Evolutionary conservation across 2,888 invertebrate genomes (phyloP).

Genomic region (Thyatira batis): DNA sequence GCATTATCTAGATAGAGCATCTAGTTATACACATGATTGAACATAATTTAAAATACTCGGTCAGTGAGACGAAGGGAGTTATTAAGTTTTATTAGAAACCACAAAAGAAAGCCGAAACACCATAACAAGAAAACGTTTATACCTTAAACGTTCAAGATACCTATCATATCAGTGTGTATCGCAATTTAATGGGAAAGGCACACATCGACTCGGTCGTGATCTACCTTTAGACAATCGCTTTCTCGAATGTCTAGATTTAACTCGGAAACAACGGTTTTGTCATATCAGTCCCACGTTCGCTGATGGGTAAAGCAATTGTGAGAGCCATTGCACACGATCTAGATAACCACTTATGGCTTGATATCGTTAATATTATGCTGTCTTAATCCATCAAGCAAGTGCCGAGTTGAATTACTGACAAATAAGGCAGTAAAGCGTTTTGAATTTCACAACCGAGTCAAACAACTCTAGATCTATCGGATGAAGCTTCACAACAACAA

Average conservation of each 20-base stretch:
- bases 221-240: slow-evolving; percentile 48
- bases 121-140: slow-evolving; percentile 43
- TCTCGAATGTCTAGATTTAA: slow-evolving; percentile 47
- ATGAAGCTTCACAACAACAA: background rate
- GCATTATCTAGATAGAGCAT: background rate
- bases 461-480: background rate
- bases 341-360: slow-evolving; percentile 4
- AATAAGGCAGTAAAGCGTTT: background rate
- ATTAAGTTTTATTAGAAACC: slow-evolving; percentile 9
- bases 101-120: slow-evolving; percentile 31
- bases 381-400: background rate
- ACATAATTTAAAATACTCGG: background rate
- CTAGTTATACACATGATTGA: background rate
- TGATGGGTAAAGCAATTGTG: slow-evolving; percentile 10
- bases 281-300: slow-evolving; percentile 32
- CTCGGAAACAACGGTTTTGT: slow-evolving; percentile 40
- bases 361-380: slow-evolving; percentile 1
- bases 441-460: background rate
- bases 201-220: slow-evolving; percentile 48
- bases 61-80: background rate
- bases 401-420: background rate
- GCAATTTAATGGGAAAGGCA: slow-evolving; percentile 50
- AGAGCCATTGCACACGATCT: slow-evolving; percentile 9
- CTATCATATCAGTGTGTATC: slow-evolving; percentile 47
- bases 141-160: slow-evolving; percentile 46